phyloP scores from a whole-genome alignment of 2,113 vertebrate genomes.

The Grallaria varia region DNA sequence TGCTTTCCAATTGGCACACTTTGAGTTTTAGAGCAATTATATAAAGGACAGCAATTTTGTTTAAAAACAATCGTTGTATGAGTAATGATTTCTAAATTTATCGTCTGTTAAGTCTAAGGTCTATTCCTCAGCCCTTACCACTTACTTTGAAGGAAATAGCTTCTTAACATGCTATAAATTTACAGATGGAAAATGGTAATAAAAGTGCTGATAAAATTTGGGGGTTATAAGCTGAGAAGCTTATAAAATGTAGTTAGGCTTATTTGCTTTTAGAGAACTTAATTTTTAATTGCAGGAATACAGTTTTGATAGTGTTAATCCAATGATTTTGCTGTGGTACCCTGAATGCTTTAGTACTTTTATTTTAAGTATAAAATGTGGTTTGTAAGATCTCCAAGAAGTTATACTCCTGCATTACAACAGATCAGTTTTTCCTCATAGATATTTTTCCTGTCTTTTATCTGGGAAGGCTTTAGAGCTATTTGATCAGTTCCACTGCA shows the following conservation, averaged over 20 bases:
- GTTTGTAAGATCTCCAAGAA: not conserved
- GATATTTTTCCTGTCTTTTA: not conserved
- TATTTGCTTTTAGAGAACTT: not conserved
- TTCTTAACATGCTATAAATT: not conserved
- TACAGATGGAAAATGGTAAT: not conserved
- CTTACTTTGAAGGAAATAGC: not conserved
- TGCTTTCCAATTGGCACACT: not conserved
- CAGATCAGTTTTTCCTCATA: not conserved
- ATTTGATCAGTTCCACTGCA: not conserved
- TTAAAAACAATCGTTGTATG: not conserved
- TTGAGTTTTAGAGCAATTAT: not conserved
- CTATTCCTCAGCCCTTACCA: not conserved
- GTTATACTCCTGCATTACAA: not conserved
- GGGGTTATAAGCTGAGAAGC: not conserved
- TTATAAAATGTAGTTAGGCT: not conserved
- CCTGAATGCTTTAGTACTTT: not conserved
- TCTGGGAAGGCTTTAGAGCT: not conserved
- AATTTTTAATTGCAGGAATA: not conserved
- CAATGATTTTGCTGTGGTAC: not conserved
- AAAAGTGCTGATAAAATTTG: not conserved
- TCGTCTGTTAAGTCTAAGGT: not conserved
- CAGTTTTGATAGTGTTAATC: not conserved
- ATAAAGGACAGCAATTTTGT: constrained; percentile 3
- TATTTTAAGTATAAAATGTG: not conserved
- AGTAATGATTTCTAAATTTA: not conserved